A percentile compares a stretch with the other conserved stretches of the same genome.
Conservation (phyloP, 2,888 invertebrate genomes). For the Drosophila lacicola region DNA sequence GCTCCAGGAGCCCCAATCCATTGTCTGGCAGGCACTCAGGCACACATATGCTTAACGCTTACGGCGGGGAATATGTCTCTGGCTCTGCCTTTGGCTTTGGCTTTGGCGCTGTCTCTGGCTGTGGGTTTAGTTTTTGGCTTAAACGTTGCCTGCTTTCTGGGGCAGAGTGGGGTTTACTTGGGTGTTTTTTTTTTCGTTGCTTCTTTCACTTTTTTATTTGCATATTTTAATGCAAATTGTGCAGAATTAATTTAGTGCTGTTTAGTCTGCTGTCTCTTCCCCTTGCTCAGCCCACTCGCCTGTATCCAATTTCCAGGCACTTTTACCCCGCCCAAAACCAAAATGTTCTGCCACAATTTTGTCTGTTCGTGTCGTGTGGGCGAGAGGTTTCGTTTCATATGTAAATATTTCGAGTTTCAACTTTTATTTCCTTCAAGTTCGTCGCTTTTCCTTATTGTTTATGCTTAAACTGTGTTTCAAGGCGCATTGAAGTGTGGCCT, state of each 20-base stretch:
- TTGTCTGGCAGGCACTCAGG: slow-evolving; percentile 63
- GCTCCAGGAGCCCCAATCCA: slow-evolving; percentile 31
- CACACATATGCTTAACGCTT: slow-evolving; percentile 76
- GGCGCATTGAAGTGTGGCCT: slow-evolving; percentile 74
- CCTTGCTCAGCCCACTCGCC: not conserved
- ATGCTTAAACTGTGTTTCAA: slow-evolving; percentile 67
- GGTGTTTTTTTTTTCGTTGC: slow-evolving; percentile 20
- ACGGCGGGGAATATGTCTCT: slow-evolving; percentile 57
- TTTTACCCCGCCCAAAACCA: slow-evolving; percentile 5
- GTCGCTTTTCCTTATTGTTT: slow-evolving; percentile 73
- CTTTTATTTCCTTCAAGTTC: slow-evolving; percentile 75
- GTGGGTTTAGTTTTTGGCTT: slow-evolving; percentile 57
- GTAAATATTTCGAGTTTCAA: slow-evolving; percentile 78
- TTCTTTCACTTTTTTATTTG: slow-evolving; percentile 74
- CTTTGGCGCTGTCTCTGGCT: slow-evolving; percentile 4
- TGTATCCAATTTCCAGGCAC: slow-evolving; percentile 22
- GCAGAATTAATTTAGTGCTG: slow-evolving; percentile 82
- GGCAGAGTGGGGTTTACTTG: not conserved
- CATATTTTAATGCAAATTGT: slow-evolving; percentile 82
- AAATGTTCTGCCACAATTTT: slow-evolving; percentile 36
- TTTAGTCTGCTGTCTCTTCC: slow-evolving; percentile 66
- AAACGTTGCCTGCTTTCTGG: slow-evolving; percentile 48
- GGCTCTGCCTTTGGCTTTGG: not conserved
- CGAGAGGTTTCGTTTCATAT: slow-evolving; percentile 72
- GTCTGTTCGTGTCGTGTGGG: slow-evolving; percentile 65